Percentiles rank a stretch among this genome's conserved stretches.
These are phyloP conservation scores for Cirrhinus mrigala DNA, from an alignment of 2,797 vertebrate genomes.

Conservation along the genomic window DNA sequence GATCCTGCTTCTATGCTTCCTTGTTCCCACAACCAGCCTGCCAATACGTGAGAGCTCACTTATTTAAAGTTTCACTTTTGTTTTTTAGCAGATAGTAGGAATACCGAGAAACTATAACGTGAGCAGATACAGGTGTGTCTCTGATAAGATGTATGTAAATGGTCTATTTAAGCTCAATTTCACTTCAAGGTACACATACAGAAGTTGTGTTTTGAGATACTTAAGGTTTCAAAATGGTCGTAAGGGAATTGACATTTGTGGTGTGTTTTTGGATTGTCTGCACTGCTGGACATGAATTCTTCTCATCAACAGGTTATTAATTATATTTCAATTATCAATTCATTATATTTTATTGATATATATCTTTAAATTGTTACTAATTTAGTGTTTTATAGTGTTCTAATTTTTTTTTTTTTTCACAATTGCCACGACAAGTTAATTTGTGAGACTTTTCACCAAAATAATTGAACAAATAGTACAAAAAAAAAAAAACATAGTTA, in stretches of 20 bases:
- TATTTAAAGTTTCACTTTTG: background rate
- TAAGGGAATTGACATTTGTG: background rate
- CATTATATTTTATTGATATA: no score
- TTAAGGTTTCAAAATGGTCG: background rate
- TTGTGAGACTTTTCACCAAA: background rate
- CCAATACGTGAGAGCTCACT: no score
- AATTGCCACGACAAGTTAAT: background rate
- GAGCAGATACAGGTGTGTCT: background rate
- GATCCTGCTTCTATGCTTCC: background rate
- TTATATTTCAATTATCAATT: no score
- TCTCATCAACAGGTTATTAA: constrained; percentile 25
- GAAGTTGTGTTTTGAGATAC: background rate
- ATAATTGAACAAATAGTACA: background rate
- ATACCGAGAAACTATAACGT: background rate
- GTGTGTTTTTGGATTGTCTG: background rate
- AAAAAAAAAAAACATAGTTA: background rate
- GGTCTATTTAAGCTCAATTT: background rate
- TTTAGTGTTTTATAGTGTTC: no score
- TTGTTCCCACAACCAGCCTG: no score
- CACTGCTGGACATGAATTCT: background rate
- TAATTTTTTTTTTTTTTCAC: background rate
- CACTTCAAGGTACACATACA: background rate
- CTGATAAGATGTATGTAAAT: background rate
- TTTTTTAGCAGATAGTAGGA: background rate
- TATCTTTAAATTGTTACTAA: no score